Evolutionary conservation across 2,113 vertebrate genomes (phyloP), one percentile per base, ranked within the genome.

Genomic region (Bagarius yarrelli): DNA sequence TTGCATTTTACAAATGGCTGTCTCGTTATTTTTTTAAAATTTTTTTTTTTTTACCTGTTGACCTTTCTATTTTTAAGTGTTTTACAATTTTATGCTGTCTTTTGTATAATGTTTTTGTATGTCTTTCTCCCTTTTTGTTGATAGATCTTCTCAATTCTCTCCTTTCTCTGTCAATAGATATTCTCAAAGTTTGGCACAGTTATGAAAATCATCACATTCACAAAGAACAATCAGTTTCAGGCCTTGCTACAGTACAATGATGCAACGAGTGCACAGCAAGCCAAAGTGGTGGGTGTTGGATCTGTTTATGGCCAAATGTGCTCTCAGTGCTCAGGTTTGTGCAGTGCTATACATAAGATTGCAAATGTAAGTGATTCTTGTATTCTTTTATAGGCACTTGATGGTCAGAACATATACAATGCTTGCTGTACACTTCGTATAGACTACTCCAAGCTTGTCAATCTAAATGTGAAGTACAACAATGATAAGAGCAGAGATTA

Each of bases 171-270:
- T 88, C 88, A 91, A 87, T 91, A 96, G 98, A 98, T 99, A 91
- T 99, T 99, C 89, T 98, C 98, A 81, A 99, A 99, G 88, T 99
- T 98, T 91, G 97, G 97, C 88, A 96, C 97, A 85, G 97, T 99
- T 67, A 91, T 99, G 95, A 99, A 99, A 94, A 98, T 99, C 91
- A 98, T 99, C 91, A 99, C 97, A 52, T 99, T 98, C 90, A 99
- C 97, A 85, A 99, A 98, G 94, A 99, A 99, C 91, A 99, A 98
- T 91, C 97, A 99, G 90, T 99, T 98, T 90, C 97, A 99, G 93
- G 97, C 97, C 79, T 94, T 99, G 75, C 94, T 99, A 66, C 97
- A 99, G 85, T 98, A 95, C 89, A 97, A 95, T 1, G 97, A 99
- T 85, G 95, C 97, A 23, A 89, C 95, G 67, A 97, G 96, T 0